These are phyloP conservation scores for Pleuronectes platessa DNA, from an alignment of 2,113 vertebrate genomes.

Conservation along the genomic window DNA sequence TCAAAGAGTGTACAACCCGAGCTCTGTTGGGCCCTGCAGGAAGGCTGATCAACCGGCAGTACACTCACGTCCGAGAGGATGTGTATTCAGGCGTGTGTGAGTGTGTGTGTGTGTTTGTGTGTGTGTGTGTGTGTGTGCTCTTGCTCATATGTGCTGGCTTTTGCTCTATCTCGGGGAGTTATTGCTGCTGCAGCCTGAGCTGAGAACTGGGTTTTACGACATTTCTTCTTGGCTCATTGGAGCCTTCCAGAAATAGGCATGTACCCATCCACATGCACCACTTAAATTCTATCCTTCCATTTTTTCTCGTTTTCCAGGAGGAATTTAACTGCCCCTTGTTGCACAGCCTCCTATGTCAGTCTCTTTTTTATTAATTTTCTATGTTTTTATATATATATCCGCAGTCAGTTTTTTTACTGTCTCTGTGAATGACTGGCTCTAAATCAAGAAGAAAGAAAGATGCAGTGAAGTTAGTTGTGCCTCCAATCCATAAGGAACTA, in stretches of 20 bases:
- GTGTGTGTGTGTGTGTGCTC: not conserved
- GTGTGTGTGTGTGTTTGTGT: too few relatives aligned
- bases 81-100: constrained; percentile 4
- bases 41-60: constrained; percentile 34
- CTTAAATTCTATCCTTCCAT: constrained; percentile 26
- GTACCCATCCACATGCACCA: constrained; percentile 39
- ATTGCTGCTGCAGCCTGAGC: constrained; percentile 49
- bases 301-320: constrained; percentile 22
- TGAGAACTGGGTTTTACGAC: constrained; percentile 59
- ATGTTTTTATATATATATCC: not conserved
- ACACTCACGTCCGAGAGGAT: constrained; percentile 35
- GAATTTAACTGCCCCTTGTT: constrained; percentile 16
- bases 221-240: constrained; percentile 60
- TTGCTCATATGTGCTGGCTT: constrained; percentile 20
- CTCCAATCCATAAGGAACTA: constrained; percentile 39
- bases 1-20: constrained; percentile 19
- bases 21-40: constrained; percentile 54
- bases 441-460: not conserved
- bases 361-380: not conserved
- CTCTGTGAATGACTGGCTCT: not conserved
- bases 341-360: not conserved
- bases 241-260: constrained; percentile 66
- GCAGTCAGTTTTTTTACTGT: not conserved
- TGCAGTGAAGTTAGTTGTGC: constrained; percentile 18
- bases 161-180: constrained; percentile 53